These are phyloP conservation scores for Amblyteles armatorius DNA, from an alignment of 2,888 invertebrate species.

Conservation along the genomic window DNA sequence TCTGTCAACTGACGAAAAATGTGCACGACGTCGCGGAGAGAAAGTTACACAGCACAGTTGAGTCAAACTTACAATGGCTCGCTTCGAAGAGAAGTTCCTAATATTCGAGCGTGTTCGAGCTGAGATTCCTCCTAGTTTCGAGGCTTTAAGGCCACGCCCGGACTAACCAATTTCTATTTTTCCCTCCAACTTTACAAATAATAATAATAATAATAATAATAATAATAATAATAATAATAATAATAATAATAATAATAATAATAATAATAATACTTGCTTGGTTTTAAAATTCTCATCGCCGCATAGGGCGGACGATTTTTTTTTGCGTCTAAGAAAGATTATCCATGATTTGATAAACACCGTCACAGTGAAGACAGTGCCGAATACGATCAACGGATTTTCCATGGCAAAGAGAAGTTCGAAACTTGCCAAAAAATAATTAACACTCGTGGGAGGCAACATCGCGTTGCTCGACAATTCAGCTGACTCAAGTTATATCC, in stretches of 20 bases:
- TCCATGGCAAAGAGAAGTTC: conserved; percentile 1
- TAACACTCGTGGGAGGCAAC: neutral
- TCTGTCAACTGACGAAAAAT: conserved; percentile 2
- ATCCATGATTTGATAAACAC: neutral
- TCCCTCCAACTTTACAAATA: neutral
- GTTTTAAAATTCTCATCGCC: neutral
- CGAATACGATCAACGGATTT: conserved; percentile 5
- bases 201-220: neutral
- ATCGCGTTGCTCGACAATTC: neutral
- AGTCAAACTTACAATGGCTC: conserved; percentile 11
- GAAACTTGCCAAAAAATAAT: conserved; percentile 4
- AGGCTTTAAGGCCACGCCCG: neutral
- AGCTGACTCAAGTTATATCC: neutral
- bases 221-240: neutral
- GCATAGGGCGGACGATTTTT: neutral
- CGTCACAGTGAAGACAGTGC: neutral
- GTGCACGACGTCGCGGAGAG: conserved; percentile 6
- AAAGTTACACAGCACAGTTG: conserved; percentile 24
- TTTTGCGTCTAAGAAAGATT: neutral
- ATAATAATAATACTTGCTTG: conserved; percentile 23
- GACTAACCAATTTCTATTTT: neutral
- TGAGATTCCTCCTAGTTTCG: neutral
- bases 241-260: neutral
- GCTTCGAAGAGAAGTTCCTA: conserved; percentile 15
- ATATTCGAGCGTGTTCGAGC: neutral